phyloP scores from a whole-genome alignment of 2,888 invertebrate species.

The Mactromeris polynyma region DNA sequence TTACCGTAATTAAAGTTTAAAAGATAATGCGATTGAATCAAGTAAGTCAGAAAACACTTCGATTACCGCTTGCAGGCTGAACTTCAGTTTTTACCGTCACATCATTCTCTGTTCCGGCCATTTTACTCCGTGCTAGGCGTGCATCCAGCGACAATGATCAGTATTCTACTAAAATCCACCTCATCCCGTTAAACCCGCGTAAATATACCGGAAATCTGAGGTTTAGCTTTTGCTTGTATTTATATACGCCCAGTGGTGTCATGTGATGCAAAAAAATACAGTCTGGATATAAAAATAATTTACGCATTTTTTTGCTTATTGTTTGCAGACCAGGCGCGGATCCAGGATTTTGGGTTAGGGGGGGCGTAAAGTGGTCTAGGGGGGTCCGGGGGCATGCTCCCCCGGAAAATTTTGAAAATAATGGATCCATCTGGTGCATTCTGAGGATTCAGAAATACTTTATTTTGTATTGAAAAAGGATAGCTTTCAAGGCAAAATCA shows the following conservation, averaged over 20 bases:
- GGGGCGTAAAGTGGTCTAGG: too few relatives aligned
- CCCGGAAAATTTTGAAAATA: too few relatives aligned
- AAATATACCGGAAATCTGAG: too few relatives aligned
- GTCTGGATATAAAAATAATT: background rate
- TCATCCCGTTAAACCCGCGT: too few relatives aligned
- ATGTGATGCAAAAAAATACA: background rate
- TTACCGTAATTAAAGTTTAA: background rate
- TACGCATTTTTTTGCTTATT: background rate
- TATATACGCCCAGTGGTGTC: background rate
- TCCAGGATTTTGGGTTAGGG: too few relatives aligned
- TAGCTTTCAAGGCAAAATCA: too few relatives aligned
- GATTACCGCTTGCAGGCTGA: background rate
- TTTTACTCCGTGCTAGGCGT: background rate
- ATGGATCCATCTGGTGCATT: too few relatives aligned
- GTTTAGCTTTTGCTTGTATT: background rate
- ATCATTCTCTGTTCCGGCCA: background rate
- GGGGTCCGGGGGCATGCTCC: too few relatives aligned
- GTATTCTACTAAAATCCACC: background rate
- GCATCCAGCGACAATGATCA: background rate
- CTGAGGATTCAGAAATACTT: too few relatives aligned
- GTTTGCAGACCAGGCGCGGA: too few relatives aligned
- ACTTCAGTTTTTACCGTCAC: background rate
- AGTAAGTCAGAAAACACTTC: background rate
- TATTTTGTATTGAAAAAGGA: too few relatives aligned
- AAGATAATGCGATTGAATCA: background rate